A percentile compares a stretch with the other conserved stretches of the same genome.
phyloP scores from a whole-genome alignment of 2,888 invertebrate genomes.

The Cloeon dipterum region DNA sequence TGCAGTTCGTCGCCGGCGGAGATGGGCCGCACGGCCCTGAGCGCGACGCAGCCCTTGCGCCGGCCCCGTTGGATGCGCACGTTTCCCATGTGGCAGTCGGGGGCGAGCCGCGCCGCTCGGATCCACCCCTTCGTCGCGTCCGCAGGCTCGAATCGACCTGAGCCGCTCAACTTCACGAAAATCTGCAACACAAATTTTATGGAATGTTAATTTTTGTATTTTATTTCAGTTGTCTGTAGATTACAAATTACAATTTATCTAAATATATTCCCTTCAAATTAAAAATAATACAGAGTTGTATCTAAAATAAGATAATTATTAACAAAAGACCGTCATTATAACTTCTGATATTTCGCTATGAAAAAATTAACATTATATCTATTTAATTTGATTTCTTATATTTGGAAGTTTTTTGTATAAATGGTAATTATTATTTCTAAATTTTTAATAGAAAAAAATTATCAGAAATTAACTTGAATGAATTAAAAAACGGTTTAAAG shows the following conservation, averaged over 20 bases:
- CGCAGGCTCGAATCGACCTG: background rate
- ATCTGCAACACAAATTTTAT: too few relatives aligned
- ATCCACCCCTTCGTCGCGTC: conserved; percentile 14
- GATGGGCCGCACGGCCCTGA: conserved; percentile 25
- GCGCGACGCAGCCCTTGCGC: conserved; percentile 11
- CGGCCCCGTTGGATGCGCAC: conserved; percentile 20
- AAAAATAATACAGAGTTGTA: too few relatives aligned
- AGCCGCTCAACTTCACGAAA: background rate
- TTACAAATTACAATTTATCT: too few relatives aligned
- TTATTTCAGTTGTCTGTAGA: too few relatives aligned
- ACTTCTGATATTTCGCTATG: background rate
- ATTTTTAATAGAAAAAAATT: too few relatives aligned
- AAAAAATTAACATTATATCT: background rate
- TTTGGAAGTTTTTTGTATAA: too few relatives aligned
- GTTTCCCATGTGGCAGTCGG: conserved; percentile 41
- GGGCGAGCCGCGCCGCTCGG: conserved; percentile 25
- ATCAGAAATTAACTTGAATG: too few relatives aligned
- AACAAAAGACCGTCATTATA: background rate
- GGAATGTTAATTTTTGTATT: too few relatives aligned
- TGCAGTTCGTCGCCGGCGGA: conserved; percentile 41
- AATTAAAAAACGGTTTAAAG: too few relatives aligned
- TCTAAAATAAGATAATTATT: too few relatives aligned
- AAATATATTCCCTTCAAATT: too few relatives aligned
- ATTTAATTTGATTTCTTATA: background rate
- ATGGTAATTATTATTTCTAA: too few relatives aligned